phyloP scores from a whole-genome alignment of 2,888 invertebrate genomes.

The Drosophila affinis region DNA sequence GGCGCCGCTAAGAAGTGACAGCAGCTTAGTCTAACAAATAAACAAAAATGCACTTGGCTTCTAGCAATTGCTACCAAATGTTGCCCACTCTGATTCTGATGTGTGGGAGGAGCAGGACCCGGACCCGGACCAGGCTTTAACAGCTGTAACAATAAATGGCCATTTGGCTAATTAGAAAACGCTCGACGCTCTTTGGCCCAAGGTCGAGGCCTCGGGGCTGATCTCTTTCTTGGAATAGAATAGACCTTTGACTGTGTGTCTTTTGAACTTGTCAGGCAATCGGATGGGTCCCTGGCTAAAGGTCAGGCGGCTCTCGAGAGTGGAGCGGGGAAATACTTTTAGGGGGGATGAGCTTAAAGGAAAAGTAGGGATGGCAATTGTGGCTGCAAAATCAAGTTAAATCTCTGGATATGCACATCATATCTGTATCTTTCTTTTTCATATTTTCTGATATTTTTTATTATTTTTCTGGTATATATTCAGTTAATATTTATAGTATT shows the following conservation, averaged over 20 bases:
- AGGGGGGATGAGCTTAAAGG: not conserved
- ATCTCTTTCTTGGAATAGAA: constrained; percentile 12
- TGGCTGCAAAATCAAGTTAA: not conserved
- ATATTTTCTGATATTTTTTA: too few relatives aligned
- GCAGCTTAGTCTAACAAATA: constrained; percentile 59
- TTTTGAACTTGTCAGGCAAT: not conserved
- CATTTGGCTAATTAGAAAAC: constrained; percentile 69
- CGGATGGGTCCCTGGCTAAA: constrained; percentile 4
- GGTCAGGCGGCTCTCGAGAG: constrained; percentile 7
- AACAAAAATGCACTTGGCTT: constrained; percentile 58
- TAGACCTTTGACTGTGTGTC: not conserved
- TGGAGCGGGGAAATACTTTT: not conserved
- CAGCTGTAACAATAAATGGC: constrained; percentile 48
- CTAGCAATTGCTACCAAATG: constrained; percentile 49
- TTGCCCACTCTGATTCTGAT: constrained; percentile 10
- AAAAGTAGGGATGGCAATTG: not conserved
- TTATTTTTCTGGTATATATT: too few relatives aligned
- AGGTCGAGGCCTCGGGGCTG: constrained; percentile 29
- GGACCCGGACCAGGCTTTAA: not conserved
- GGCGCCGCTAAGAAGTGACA: constrained; percentile 36
- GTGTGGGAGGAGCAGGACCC: not conserved
- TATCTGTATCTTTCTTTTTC: too few relatives aligned
- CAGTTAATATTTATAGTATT: too few relatives aligned
- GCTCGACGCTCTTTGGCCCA: constrained; percentile 18
- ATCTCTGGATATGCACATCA: too few relatives aligned